Base-by-base conservation (phyloP, 2,888 invertebrate species). In the Drosophila parthenogenetica region DNA sequence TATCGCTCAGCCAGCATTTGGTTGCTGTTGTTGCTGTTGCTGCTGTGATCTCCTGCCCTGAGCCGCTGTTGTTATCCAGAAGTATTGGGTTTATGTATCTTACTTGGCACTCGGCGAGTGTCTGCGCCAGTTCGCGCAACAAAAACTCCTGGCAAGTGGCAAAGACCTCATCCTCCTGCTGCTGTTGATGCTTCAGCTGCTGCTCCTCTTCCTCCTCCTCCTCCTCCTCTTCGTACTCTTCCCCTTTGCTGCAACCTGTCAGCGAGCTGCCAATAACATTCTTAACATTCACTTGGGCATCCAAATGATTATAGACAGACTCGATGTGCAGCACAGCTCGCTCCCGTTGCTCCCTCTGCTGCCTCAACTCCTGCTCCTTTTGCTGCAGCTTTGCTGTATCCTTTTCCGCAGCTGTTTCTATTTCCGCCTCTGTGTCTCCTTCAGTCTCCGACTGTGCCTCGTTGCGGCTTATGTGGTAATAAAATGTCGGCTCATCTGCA, bases 61-160 rank as follows among this genome's bases (percentile, higher is more conserved):
- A 10, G 22, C 8, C 32, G 4, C 10, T 39, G 25, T 46, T 53
- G 16, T 25, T 48, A 25, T 43, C 39, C 16, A 29, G 13, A 2
- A 19, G 55, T 32, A 19, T 35, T 39, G 68, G 53, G 35, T 43
- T 53, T 70, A 55, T 53, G 60, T 57, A 40, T 43, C 48, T 22
- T 42, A 49, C 43, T 48, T 62, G 66, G 35, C 58, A 48, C 32
- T 69, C 74, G 11, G 46, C 58, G 49, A 70, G 68, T 29, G 63
- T 54, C 29, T 75, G 74, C 46, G 63, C 67, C 32, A 84, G 66
- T 48, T 87, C 82, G 25, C 87, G 79, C 60, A 87, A 68, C 69
- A 87, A 63, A 60, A 84, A 83, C 53, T 81, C 79, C 73, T 85
- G 89, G 75, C 82, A 83, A 69, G 81, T 79, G 72, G 81, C 73